Conservation (phyloP, 2,113 vertebrate genomes). For the Phaetusa simplex region DNA sequence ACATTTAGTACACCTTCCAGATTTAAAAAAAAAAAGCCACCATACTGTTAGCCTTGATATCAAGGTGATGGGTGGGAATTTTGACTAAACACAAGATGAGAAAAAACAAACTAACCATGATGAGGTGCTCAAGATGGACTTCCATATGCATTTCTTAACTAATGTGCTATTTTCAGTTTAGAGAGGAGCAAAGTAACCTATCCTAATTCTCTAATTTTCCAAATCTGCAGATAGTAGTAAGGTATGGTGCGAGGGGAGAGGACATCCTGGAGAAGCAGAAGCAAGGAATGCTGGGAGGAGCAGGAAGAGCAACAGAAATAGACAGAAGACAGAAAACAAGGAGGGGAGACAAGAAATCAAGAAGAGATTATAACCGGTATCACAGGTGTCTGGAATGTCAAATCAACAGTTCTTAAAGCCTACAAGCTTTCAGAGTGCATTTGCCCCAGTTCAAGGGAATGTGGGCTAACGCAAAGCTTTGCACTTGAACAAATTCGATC, state of each 20-base stretch:
- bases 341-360: neutral
- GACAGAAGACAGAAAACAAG: neutral
- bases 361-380: neutral
- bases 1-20: neutral
- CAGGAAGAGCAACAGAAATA: neutral
- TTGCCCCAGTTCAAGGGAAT: neutral
- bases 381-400: neutral
- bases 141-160: neutral
- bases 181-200: neutral
- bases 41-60: neutral
- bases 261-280: neutral
- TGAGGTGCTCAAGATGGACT: neutral
- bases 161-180: neutral
- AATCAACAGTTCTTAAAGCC: neutral
- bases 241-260: neutral
- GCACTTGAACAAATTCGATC: neutral
- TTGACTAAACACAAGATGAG: neutral
- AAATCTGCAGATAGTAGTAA: neutral
- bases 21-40: neutral
- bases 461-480: neutral
- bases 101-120: neutral
- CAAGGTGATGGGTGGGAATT: neutral
- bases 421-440: neutral
- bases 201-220: neutral
- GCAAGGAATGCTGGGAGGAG: neutral